These are phyloP conservation scores for Thyatira batis DNA, from an alignment of 2,888 invertebrate genomes.

Conservation along the genomic window DNA sequence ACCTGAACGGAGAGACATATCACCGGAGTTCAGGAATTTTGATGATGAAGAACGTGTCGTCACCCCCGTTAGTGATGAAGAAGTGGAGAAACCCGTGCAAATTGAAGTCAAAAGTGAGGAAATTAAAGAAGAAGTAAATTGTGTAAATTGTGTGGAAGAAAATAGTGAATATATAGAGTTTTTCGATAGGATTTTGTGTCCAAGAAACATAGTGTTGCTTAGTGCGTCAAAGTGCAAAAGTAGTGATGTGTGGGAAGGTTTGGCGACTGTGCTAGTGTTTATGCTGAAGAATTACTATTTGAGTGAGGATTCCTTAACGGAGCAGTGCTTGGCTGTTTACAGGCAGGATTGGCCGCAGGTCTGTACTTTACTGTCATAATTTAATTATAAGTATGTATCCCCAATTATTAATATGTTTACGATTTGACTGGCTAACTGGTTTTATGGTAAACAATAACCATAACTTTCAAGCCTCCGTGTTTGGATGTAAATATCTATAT, in stretches of 20 bases:
- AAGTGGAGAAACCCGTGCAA: constrained; percentile 13
- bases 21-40: constrained; percentile 53
- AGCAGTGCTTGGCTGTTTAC: constrained; percentile 86
- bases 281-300: constrained; percentile 82
- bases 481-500: too few species aligned
- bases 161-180: constrained; percentile 41
- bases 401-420: too few species aligned
- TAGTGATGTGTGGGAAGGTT: constrained; percentile 61
- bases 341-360: constrained; percentile 86
- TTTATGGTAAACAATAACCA: too few species aligned
- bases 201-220: constrained; percentile 64
- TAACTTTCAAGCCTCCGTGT: too few species aligned
- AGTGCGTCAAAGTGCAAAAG: constrained; percentile 34
- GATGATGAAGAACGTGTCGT: constrained; percentile 47
- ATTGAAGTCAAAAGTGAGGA: not conserved
- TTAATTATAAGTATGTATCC: too few species aligned
- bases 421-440: too few species aligned
- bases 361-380: too few species aligned
- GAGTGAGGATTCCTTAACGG: constrained; percentile 83
- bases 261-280: constrained; percentile 67
- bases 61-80: constrained; percentile 58
- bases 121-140: not conserved
- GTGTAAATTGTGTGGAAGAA: constrained; percentile 11
- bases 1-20: constrained; percentile 46
- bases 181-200: constrained; percentile 67